These are phyloP conservation scores for Eptesicus fuscus DNA, from an alignment of 2,113 vertebrate genomes.

Conservation along the genomic window DNA sequence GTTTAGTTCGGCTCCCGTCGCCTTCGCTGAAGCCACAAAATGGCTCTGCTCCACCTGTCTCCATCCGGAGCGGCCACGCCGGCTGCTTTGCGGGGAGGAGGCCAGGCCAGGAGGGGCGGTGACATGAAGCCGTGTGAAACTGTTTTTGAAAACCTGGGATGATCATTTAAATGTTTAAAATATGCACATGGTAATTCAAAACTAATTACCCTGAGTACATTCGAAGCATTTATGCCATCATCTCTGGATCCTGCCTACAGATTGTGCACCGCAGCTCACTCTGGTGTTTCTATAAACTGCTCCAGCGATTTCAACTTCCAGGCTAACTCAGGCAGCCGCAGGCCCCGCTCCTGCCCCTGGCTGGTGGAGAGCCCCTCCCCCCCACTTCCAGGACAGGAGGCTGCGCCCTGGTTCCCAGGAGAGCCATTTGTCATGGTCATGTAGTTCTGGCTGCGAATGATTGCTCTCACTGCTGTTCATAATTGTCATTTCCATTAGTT, in stretches of 20 bases:
- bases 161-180: constrained; percentile 73
- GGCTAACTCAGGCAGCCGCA: constrained; percentile 61
- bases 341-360: constrained; percentile 71
- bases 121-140: constrained; percentile 32
- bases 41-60: constrained; percentile 30
- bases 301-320: constrained; percentile 79
- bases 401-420: constrained; percentile 65
- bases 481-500: constrained; percentile 68
- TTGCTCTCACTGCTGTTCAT: constrained; percentile 51
- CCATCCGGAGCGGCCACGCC: background rate
- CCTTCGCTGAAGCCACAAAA: background rate
- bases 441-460: constrained; percentile 68
- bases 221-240: constrained; percentile 69
- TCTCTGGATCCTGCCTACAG: constrained; percentile 77
- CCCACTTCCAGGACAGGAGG: constrained; percentile 70
- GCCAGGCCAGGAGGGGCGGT: background rate
- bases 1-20: constrained; percentile 13
- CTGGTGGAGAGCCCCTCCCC: constrained; percentile 71
- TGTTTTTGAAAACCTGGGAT: constrained; percentile 63
- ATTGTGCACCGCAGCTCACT: constrained; percentile 64
- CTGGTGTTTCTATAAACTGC: constrained; percentile 69
- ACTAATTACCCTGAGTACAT: constrained; percentile 77
- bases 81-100: background rate
- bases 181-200: constrained; percentile 78
- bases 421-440: constrained; percentile 69